Percentiles rank a stretch among this genome's conserved stretches.
Evolutionary conservation across 2,113 vertebrate genomes (phyloP).

Genomic region (Mastomys coucha): DNA sequence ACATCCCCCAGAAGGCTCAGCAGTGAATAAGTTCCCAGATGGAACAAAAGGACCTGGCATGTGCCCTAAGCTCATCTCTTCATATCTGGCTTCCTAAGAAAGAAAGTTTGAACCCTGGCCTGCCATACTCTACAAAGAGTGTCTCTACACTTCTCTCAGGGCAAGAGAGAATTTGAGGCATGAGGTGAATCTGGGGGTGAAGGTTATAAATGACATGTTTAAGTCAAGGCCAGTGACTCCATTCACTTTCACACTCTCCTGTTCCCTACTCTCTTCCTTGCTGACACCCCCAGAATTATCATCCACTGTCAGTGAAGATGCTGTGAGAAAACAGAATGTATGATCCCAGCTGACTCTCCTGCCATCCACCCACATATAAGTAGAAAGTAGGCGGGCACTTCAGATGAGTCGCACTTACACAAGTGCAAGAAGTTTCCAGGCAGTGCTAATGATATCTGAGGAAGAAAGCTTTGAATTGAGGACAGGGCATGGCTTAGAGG

Average conservation of each 20-base stretch:
- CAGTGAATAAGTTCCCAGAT: neutral
- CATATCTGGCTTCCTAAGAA: neutral
- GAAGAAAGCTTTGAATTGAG: neutral
- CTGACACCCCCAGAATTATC: neutral
- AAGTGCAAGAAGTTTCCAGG: neutral
- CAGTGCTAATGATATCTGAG: neutral
- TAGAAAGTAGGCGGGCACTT: neutral
- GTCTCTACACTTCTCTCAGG: neutral
- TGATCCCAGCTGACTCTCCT: neutral
- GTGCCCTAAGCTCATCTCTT: neutral
- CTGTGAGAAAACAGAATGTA: neutral
- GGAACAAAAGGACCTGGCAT: neutral
- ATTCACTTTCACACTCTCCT: neutral
- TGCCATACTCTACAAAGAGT: neutral
- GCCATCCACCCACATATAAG: neutral
- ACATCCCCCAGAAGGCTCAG: neutral
- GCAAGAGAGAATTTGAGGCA: neutral
- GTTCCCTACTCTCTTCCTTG: neutral
- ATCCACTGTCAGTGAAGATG: neutral
- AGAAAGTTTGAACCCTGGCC: neutral
- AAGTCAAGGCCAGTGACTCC: neutral
- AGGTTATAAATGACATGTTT: neutral
- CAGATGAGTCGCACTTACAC: neutral
- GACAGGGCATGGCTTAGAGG: accelerated
- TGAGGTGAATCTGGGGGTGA: neutral